phyloP scores from a whole-genome alignment of 2,888 invertebrate species.

The Cerceris ruficornis region DNA sequence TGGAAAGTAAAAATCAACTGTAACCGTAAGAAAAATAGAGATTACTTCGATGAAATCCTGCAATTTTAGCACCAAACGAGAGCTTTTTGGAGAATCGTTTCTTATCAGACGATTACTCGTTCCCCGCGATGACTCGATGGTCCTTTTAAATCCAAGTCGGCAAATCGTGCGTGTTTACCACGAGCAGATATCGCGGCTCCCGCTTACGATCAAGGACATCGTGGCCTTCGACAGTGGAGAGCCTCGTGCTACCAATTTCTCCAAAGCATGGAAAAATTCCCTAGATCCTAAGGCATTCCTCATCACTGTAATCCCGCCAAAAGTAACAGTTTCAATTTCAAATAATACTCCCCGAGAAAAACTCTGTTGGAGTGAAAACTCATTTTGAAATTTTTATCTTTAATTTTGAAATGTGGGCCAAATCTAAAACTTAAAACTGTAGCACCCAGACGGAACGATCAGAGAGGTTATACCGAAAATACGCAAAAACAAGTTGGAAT shows the following conservation, averaged over 20 bases:
- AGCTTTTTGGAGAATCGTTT: neutral
- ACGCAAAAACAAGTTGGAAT: neutral
- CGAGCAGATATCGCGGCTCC: neutral
- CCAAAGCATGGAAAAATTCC: neutral
- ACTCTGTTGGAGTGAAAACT: too few relatives aligned
- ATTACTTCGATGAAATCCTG: neutral
- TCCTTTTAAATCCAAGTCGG: slow-evolving; percentile 6
- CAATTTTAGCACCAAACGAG: neutral
- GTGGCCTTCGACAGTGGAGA: slow-evolving; percentile 1
- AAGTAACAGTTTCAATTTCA: neutral
- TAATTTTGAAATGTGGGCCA: too few relatives aligned
- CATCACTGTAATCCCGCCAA: neutral
- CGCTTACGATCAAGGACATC: slow-evolving; percentile 4
- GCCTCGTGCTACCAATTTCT: neutral
- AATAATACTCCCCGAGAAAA: too few relatives aligned
- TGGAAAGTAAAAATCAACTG: too few relatives aligned
- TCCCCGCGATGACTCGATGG: slow-evolving; percentile 7
- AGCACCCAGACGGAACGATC: too few relatives aligned
- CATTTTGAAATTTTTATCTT: too few relatives aligned
- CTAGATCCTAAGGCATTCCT: neutral
- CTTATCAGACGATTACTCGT: slow-evolving; percentile 4
- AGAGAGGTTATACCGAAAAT: neutral
- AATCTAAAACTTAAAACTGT: too few relatives aligned
- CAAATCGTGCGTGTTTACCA: slow-evolving; percentile 19
- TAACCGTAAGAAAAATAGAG: neutral